These are phyloP conservation scores for Mesembrinibis cayennensis DNA, from an alignment of 2,113 vertebrate species.

Conservation along the genomic window DNA sequence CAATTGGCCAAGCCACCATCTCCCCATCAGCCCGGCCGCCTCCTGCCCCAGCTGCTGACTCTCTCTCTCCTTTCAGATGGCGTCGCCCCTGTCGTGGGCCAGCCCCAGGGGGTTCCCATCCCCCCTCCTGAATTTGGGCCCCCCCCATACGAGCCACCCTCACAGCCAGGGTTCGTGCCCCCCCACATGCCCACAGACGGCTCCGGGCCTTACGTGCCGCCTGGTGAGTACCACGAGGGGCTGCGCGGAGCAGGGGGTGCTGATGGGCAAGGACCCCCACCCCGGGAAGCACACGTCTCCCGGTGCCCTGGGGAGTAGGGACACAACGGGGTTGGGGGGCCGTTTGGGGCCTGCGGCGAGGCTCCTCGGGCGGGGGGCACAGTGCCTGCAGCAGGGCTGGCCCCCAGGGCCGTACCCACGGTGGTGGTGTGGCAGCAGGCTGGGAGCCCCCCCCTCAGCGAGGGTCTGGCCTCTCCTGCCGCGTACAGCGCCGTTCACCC, in stretches of 20 bases:
- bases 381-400: neutral
- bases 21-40: neutral
- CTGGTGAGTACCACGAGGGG: conserved; percentile 66
- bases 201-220: conserved; percentile 74
- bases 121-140: conserved; percentile 90
- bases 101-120: conserved; percentile 80
- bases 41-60: neutral
- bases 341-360: fast-evolving
- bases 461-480: neutral
- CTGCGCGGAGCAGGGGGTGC: fast-evolving
- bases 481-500: fast-evolving
- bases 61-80: conserved; percentile 57
- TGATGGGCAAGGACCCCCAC: no score
- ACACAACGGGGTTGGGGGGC: fast-evolving
- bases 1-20: neutral
- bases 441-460: fast-evolving
- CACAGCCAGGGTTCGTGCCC: conserved; percentile 83
- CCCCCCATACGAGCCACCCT: conserved; percentile 88
- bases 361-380: neutral
- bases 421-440: neutral
- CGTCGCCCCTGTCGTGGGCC: conserved; percentile 73
- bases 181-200: conserved; percentile 86
- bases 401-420: no score
- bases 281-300: neutral
- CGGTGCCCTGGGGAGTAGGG: neutral